Conservation (phyloP, 2,113 vertebrate species). For the Neogale vison region DNA sequence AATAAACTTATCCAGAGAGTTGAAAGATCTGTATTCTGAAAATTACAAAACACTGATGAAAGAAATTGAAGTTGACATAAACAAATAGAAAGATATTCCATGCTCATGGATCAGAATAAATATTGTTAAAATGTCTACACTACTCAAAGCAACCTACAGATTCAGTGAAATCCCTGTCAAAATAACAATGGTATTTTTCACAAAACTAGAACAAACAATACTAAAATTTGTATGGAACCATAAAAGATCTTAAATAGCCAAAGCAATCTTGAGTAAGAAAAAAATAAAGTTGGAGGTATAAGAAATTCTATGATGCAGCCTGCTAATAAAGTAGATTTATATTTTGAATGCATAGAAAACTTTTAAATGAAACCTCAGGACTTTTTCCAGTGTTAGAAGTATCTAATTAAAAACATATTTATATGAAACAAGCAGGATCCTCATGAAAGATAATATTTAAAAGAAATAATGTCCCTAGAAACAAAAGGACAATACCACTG, state of each 20-base stretch:
- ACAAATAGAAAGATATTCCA: not conserved
- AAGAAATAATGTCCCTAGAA: not conserved
- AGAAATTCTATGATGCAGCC: not conserved
- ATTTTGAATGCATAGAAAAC: not conserved
- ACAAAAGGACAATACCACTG: not conserved
- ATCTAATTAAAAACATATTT: conserved; percentile 20
- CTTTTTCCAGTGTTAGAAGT: not conserved
- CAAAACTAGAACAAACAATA: not conserved
- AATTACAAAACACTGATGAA: not conserved
- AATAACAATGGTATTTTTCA: not conserved
- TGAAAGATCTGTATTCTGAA: not conserved
- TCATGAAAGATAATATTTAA: not conserved
- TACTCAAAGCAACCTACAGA: not conserved
- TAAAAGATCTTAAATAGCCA: not conserved
- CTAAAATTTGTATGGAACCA: not conserved
- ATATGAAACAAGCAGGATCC: not conserved
- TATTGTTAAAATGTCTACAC: not conserved
- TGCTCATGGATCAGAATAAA: not conserved
- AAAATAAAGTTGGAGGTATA: not conserved
- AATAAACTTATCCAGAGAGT: not conserved
- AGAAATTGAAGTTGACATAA: not conserved
- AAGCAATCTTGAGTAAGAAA: not conserved
- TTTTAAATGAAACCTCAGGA: not conserved
- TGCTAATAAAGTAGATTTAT: not conserved
- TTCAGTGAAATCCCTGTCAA: not conserved